Evolutionary conservation across 2,888 invertebrate species (phyloP), one percentile per base, ranked within the genome.

Genomic region (Phorcus lineatus): DNA sequence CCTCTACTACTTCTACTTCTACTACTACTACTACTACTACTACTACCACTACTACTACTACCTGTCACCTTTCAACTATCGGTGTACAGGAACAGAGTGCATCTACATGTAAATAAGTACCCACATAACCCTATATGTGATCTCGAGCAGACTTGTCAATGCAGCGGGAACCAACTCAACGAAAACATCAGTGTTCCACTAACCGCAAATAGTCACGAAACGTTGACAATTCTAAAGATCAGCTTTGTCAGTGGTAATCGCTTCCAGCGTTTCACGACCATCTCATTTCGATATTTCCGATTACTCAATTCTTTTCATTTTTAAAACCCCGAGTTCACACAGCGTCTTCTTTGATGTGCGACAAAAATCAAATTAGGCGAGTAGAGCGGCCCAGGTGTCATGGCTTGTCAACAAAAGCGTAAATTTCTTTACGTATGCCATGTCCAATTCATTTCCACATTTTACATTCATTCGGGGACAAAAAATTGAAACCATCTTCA

Each of bases 401-500:
- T 4, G 19, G 31, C 40, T 70, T 36, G 70, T 70, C 40, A 31
- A 36, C 70, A 70, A 36, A 36, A 70, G 36, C 70, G 70, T 70
- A 70, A 70, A 70, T 70, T 36, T 40, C 31, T 13, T 70, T 70
- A 17, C 70, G 31, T 70, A 70, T 70, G 70, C 70, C 40, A 70
- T 40, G 17, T 70, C 70, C 70, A 70, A 70, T 70, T 70, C 36
- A 70, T 24, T 31, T 70, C 70, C 70, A 70, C 70, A 70, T 70
- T 70, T 70, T 40, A n/a, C 40, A 70, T 70, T 70, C 40, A 70
- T 19, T 40, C 31, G 36, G 19, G 11, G n/a, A 36, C 31, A 70
- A 70, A 70, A 28, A 70, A 31, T 19, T 40, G 70, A 70, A 70
- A 70, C 70, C 36, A 40, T 40, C 70, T 70, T 70, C 19, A 36